Base-by-base conservation (phyloP, 2,113 vertebrate species). In the Aptenodytes forsteri region DNA sequence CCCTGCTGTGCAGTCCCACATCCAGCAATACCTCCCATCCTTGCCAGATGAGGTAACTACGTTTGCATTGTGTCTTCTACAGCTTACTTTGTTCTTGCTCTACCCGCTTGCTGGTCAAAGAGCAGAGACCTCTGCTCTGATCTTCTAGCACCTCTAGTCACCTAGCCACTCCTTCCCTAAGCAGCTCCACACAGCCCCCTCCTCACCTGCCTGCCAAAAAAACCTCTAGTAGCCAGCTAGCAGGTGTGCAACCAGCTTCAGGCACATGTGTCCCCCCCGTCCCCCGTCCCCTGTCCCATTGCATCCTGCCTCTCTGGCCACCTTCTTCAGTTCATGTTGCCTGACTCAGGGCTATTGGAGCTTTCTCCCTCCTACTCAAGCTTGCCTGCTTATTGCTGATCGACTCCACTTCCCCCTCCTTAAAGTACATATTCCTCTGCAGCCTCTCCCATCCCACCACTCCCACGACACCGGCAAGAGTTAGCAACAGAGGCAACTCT, bases 401-500 rank as follows among this genome's bases (percentile, higher is more conserved):
- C 5, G 1, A 38, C 16, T 82, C 11, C 12, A 3, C 21, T 17
- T 79, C 55, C 40, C 30, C 1, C 16, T 77, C 34, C 20, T 30
- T n/a, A n/a, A 66, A 5, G 19, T 29, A 47, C 1, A 0, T 7
- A 4, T 23, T 84, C 46, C 47, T 26, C 47, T 79, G 21, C 38
- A 64, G 56, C 16, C 10, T 71, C 21, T 82, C 58, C 16, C 25
- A 36, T 30, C 42, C 47, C 47, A 55, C 29, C 42, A 50, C 1
- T 4, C 4, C 22, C 52, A 16, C 1, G 11, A 25, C 23, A 56
- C 3, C 0, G 0, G 10, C 55, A 87, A 42, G 22, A 55, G 25
- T 1, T 32, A 59, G 32, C 40, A 25, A 29, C 30, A 58, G 52
- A 46, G 38, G 21, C 9, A 78, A 42, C 7, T 10, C 40, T 32